A percentile compares a stretch with the other conserved stretches of the same genome.
phyloP scores from a whole-genome alignment of 2,888 invertebrate genomes.

The Polietes domitor region DNA sequence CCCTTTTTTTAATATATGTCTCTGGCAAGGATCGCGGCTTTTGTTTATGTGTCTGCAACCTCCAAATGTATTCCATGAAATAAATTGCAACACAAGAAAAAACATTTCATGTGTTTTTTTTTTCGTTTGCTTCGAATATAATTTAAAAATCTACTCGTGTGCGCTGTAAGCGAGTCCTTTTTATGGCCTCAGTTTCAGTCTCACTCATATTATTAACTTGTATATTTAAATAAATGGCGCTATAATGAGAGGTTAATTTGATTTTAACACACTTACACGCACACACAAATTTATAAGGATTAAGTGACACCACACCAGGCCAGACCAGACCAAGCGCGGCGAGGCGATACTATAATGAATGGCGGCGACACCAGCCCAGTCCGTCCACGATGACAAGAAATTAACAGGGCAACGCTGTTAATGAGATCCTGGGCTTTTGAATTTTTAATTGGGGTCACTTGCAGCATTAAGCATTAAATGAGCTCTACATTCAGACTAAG shows the following conservation, averaged over 20 bases:
- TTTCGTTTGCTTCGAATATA: too few species aligned
- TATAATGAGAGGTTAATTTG: constrained; percentile 20
- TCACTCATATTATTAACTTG: background rate
- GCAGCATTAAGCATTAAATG: background rate
- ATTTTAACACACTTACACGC: background rate
- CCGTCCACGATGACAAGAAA: background rate
- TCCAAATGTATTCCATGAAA: too few species aligned
- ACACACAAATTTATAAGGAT: background rate
- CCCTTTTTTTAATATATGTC: too few species aligned
- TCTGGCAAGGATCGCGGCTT: too few species aligned
- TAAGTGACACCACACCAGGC: background rate
- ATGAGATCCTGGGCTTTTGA: constrained; percentile 16
- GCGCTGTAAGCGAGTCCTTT: background rate
- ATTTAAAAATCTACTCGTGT: too few species aligned
- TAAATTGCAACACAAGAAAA: too few species aligned
- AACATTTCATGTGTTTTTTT: too few species aligned
- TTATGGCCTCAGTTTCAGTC: background rate
- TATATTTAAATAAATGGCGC: background rate
- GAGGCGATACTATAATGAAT: background rate
- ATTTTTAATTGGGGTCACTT: constrained; percentile 26
- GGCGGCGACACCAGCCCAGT: background rate
- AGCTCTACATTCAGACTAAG: too few species aligned
- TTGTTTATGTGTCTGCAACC: too few species aligned
- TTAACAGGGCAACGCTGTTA: background rate
- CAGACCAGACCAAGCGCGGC: background rate